These are phyloP conservation scores for Bellardia bayeri DNA, from an alignment of 2,888 invertebrate species.

Conservation along the genomic window DNA sequence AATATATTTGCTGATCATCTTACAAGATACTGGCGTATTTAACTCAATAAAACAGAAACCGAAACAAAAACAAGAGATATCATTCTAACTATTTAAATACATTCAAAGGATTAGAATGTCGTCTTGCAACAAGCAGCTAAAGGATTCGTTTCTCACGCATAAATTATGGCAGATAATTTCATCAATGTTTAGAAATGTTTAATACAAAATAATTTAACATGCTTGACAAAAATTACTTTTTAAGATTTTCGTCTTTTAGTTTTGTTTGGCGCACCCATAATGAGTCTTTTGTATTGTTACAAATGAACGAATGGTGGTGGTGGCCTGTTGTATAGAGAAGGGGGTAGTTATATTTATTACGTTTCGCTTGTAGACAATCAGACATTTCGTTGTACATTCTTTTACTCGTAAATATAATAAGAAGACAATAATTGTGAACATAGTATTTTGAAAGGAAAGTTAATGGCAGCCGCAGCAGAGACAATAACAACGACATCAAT, in stretches of 20 bases:
- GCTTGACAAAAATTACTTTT: conserved; percentile 10
- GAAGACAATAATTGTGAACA: conserved; percentile 39
- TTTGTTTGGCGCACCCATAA: conserved; percentile 53
- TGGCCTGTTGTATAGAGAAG: conserved; percentile 6
- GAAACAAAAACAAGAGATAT: conserved; percentile 3
- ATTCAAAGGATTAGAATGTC: conserved; percentile 29
- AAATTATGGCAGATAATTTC: conserved; percentile 32
- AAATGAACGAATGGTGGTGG: conserved; percentile 21
- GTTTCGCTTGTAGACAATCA: conserved; percentile 26
- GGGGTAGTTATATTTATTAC: conserved; percentile 48
- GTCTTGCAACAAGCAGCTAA: conserved; percentile 41
- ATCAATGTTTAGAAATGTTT: not conserved
- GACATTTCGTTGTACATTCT: conserved; percentile 45
- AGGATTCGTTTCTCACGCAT: conserved; percentile 42
- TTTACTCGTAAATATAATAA: conserved; percentile 1
- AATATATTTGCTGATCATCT: conserved; percentile 63
- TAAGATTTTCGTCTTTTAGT: conserved; percentile 35
- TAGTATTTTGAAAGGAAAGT: conserved; percentile 51
- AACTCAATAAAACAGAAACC: conserved; percentile 20
- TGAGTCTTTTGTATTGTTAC: conserved; percentile 59
- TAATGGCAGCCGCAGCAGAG: conserved; percentile 54
- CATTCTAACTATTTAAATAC: not conserved
- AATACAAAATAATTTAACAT: not conserved
- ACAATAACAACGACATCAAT: conserved; percentile 47
- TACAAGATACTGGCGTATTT: conserved; percentile 18